Conservation (phyloP, 2,888 invertebrate genomes). For the Pachliopta kotzebuea region DNA sequence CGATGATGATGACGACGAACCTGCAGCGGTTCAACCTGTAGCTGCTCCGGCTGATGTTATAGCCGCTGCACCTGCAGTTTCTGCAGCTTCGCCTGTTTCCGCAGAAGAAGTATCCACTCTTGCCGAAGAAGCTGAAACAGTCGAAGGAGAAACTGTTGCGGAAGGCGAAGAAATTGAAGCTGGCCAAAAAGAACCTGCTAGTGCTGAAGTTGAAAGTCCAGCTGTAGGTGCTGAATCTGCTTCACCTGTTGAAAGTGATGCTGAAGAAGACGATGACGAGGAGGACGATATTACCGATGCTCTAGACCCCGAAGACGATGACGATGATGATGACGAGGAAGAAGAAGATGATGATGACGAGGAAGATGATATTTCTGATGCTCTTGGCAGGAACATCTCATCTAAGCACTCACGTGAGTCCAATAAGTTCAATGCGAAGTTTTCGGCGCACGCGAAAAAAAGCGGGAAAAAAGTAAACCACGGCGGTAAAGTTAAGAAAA, state of each 20-base stretch:
- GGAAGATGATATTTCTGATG: slow-evolving; percentile 83
- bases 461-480: slow-evolving; percentile 74
- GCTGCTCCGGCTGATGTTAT: slow-evolving; percentile 66
- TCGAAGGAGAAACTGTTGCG: slow-evolving; percentile 59
- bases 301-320: slow-evolving; percentile 82
- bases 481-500: slow-evolving; percentile 77
- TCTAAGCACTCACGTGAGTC: slow-evolving; percentile 90
- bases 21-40: slow-evolving; percentile 72
- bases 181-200: slow-evolving; percentile 67
- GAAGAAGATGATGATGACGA: slow-evolving; percentile 84
- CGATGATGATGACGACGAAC: slow-evolving; percentile 82
- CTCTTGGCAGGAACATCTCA: slow-evolving; percentile 76
- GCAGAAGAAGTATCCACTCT: slow-evolving; percentile 53
- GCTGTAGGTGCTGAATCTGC: slow-evolving; percentile 55
- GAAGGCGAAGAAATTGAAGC: slow-evolving; percentile 68
- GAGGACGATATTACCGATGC: slow-evolving; percentile 80
- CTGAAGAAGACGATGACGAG: slow-evolving; percentile 81
- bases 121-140: slow-evolving; percentile 51
- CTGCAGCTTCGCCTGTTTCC: slow-evolving; percentile 48
- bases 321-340: slow-evolving; percentile 84
- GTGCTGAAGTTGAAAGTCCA: slow-evolving; percentile 57
- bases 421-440: slow-evolving; percentile 82
- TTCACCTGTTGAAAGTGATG: slow-evolving; percentile 57
- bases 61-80: slow-evolving; percentile 58
- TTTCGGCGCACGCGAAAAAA: slow-evolving; percentile 68